Evolutionary conservation across 2,113 vertebrate species (phyloP).

Genomic region (Ornithorhynchus anatinus): DNA sequence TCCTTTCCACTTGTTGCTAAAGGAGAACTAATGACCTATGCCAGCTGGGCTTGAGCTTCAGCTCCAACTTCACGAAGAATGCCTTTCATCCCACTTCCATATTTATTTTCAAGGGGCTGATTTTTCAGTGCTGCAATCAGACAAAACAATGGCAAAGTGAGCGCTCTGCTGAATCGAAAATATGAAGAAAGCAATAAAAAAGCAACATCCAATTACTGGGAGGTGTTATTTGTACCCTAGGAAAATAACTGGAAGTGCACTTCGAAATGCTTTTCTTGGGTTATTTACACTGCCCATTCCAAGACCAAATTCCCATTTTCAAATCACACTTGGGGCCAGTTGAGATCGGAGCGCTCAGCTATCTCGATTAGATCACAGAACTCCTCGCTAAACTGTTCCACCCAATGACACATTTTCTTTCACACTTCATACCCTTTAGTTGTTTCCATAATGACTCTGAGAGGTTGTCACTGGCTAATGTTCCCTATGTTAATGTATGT

Average conservation of each 20-base stretch:
- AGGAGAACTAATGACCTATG: too few species aligned
- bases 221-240: not conserved
- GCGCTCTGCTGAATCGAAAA: not conserved
- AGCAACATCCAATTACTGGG: not conserved
- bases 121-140: not conserved
- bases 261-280: not conserved
- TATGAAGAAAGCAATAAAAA: not conserved
- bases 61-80: not conserved
- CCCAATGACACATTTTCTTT: not conserved
- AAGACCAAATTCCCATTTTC: not conserved
- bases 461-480: not conserved
- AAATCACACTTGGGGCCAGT: not conserved
- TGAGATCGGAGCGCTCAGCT: not conserved
- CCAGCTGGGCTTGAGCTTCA: not conserved
- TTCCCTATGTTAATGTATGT: not conserved
- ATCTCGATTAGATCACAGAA: not conserved
- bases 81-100: not conserved
- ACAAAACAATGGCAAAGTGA: not conserved
- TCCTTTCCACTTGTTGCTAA: too few species aligned
- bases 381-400: not conserved
- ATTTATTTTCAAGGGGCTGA: not conserved
- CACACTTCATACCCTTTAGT: not conserved
- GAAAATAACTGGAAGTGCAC: not conserved
- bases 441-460: not conserved
- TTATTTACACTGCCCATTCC: not conserved